Evolutionary conservation across 2,797 vertebrate species (phyloP), one percentile per base, ranked within the genome.

Genomic region (Liasis olivaceus): DNA sequence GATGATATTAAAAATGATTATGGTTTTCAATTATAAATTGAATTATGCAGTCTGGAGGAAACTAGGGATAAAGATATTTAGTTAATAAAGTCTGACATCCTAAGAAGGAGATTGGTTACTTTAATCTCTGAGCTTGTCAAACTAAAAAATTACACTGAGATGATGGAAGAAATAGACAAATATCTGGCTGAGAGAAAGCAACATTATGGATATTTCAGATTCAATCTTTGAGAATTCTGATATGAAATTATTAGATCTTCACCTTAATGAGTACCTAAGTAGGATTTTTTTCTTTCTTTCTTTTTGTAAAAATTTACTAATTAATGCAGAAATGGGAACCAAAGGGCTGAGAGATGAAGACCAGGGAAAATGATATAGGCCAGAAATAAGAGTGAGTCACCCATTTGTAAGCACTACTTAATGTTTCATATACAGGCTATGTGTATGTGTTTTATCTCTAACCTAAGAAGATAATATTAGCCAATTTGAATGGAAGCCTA

Each of bases 401-500:
- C 22, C 86, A 88, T 22, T 20, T 22, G 5, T 63, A 47, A 54
- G 28, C 9, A 91, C 88, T 85, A 93, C 9, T 24, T 89, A 85
- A 42, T 59, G 4, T 60, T 95, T 77, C 93, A 36, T 66, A 94
- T 66, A 24, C 17, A 86, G 28, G 59, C 42, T 92, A 22, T 81
- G 4, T 24, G 24, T 47, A 81, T 47, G 22, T 47, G 9, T 81
- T 12, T 47, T 47, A 2, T 58, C 0, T 58, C 2, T 20, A 11
- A 36, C 62, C 51, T 47, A 59, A 47, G 63, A 28, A 77, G 5
- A 51, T 31, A 69, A 72, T 26, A 66, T 22, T 47, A 90, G 51
- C 89, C 7, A 91, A 91, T 89, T 69, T 85, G 89, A 92, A 84
- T 7, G 86, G 47, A 62, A 77, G 47, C 2, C 54, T 31, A 91